Conservation (phyloP, 2,113 vertebrate species). For the Ammodytes marinus region DNA sequence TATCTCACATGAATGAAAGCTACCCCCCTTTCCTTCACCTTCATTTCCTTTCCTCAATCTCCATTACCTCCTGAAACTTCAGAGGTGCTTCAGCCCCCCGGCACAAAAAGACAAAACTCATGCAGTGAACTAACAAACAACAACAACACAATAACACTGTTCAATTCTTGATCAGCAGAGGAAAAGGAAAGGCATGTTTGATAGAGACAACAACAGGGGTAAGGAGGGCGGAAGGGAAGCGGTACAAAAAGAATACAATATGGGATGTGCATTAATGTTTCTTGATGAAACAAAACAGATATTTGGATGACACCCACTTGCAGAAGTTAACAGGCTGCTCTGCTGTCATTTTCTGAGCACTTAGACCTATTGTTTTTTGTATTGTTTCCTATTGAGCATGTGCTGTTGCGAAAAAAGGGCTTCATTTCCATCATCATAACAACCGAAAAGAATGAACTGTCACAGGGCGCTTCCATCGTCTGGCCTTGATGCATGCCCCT, state of each 20-base stretch:
- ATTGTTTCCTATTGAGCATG: slow-evolving; percentile 23
- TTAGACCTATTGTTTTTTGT: slow-evolving; percentile 49
- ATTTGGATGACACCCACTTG: slow-evolving; percentile 56
- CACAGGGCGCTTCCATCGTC: slow-evolving; percentile 59
- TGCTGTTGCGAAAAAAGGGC: slow-evolving; percentile 48
- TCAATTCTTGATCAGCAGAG: slow-evolving; percentile 63
- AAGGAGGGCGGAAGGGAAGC: slow-evolving; percentile 41
- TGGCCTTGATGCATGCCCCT: slow-evolving; percentile 67
- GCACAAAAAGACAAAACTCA: slow-evolving; percentile 26
- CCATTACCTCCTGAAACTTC: slow-evolving; percentile 48
- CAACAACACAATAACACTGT: slow-evolving; percentile 57
- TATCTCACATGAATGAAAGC: slow-evolving; percentile 58
- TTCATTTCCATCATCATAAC: slow-evolving; percentile 71
- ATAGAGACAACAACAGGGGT: slow-evolving; percentile 32
- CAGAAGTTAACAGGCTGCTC: slow-evolving; percentile 54
- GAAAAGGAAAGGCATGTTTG: slow-evolving; percentile 47
- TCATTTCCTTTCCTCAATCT: slow-evolving; percentile 35
- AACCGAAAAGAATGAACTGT: slow-evolving; percentile 67
- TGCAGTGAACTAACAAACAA: slow-evolving; percentile 58
- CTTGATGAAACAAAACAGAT: slow-evolving; percentile 57
- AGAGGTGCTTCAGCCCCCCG: slow-evolving; percentile 22
- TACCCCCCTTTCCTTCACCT: background rate
- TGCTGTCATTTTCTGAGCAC: slow-evolving; percentile 35
- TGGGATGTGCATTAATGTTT: slow-evolving; percentile 54
- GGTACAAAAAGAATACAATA: slow-evolving; percentile 69